Conservation (phyloP, 1,140 invertebrate species). For the Drosophila bocqueti region DNA sequence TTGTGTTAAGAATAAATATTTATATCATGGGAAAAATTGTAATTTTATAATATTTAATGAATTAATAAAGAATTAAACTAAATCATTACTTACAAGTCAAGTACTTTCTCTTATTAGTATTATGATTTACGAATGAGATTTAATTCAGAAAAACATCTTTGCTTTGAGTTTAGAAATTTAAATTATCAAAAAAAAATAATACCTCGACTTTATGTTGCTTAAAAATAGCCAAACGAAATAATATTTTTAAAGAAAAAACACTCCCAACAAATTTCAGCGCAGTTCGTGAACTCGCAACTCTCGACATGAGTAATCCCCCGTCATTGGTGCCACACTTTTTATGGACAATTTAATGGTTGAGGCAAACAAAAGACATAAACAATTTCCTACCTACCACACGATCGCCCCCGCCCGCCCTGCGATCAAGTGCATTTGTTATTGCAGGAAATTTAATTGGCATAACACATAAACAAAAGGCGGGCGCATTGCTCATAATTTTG, state of each 20-base stretch:
- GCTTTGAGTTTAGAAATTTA: background rate
- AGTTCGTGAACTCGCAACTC: background rate
- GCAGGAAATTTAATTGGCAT: constrained; percentile 73
- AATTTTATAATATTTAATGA: too few relatives aligned
- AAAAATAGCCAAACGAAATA: background rate
- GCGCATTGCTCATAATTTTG: constrained; percentile 60
- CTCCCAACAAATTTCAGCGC: background rate
- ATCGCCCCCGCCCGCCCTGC: background rate
- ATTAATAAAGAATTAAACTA: too few relatives aligned
- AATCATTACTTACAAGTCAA: too few relatives aligned
- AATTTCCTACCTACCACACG: constrained; percentile 42
- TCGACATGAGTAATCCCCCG: background rate
- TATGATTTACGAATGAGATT: background rate
- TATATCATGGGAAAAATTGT: too few relatives aligned
- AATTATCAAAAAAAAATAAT: background rate
- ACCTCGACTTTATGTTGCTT: background rate
- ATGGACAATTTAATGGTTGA: constrained; percentile 30
- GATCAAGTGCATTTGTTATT: constrained; percentile 60
- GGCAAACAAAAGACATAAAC: constrained; percentile 42
- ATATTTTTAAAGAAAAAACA: background rate
- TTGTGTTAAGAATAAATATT: too few relatives aligned
- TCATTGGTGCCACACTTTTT: constrained; percentile 38
- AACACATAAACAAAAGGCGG: constrained; percentile 60
- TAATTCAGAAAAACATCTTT: background rate
- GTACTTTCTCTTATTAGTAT: too few relatives aligned